Conservation (phyloP, 2,113 vertebrate genomes). For the Oncorhynchus tshawytscha region DNA sequence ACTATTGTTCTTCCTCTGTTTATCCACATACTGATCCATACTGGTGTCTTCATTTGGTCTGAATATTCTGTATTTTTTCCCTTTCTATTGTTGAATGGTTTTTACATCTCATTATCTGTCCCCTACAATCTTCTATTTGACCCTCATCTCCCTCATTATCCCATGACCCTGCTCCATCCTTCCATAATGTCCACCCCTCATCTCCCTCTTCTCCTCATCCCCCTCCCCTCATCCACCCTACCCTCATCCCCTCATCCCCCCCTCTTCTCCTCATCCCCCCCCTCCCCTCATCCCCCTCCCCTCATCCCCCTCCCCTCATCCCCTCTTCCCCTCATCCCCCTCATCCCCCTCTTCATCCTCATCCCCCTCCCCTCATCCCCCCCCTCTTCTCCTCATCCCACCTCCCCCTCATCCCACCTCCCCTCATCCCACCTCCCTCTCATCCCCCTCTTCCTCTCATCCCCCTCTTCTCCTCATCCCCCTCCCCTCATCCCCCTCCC, state of each 20-base stretch:
- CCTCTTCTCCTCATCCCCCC: fast-evolving
- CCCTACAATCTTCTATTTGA: neutral
- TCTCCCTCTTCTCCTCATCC: no score
- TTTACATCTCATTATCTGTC: neutral
- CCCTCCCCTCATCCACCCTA: slow-evolving; percentile 71
- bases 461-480: slow-evolving; percentile 56
- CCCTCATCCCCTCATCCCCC: slow-evolving; percentile 25
- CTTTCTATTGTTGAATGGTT: neutral
- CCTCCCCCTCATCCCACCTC: fast-evolving
- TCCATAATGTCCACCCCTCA: neutral
- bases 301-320: no score
- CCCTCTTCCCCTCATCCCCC: no score
- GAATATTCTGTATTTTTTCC: neutral
- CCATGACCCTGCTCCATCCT: neutral
- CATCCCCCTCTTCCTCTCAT: slow-evolving; percentile 20
- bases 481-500: slow-evolving; percentile 71
- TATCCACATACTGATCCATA: neutral
- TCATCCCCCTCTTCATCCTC: slow-evolving; percentile 14
- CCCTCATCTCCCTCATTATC: neutral
- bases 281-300: no score
- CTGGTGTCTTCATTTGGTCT: neutral
- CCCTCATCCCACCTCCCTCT: no score
- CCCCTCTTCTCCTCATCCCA: slow-evolving; percentile 51
- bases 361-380: slow-evolving; percentile 59
- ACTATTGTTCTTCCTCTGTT: neutral